Percentiles rank a stretch among this genome's conserved stretches.
These are phyloP conservation scores for Diabrotica balteata DNA, from an alignment of 2,888 invertebrate genomes.

Conservation along the genomic window DNA sequence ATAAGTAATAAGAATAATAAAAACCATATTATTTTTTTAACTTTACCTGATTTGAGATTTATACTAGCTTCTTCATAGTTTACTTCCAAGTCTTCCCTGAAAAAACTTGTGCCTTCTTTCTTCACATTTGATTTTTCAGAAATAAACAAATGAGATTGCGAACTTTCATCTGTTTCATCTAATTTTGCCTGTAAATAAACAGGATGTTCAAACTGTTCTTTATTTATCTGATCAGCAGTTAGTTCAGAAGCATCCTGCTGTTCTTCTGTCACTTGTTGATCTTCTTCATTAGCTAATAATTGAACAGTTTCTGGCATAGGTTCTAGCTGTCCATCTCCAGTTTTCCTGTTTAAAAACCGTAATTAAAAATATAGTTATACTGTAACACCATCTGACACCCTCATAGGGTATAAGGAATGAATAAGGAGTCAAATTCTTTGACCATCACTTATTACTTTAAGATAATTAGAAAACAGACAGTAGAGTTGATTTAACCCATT, in stretches of 20 bases:
- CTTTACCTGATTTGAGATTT: slow-evolving; percentile 39
- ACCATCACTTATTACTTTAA: too few species aligned
- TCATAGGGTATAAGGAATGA: too few species aligned
- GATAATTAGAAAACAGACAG: too few species aligned
- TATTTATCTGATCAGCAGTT: slow-evolving; percentile 9
- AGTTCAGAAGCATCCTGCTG: slow-evolving; percentile 8
- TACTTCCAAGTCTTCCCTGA: slow-evolving; percentile 6
- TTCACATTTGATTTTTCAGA: not conserved
- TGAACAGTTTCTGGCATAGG: slow-evolving; percentile 57
- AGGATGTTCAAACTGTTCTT: slow-evolving; percentile 13
- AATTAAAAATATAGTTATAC: not conserved
- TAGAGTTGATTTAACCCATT: too few species aligned
- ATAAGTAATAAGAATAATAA: not conserved
- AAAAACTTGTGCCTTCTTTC: not conserved
- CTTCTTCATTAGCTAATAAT: slow-evolving; percentile 49
- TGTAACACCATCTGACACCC: too few species aligned
- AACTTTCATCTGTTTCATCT: slow-evolving; percentile 19
- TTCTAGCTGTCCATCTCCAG: slow-evolving; percentile 56
- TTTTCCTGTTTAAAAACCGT: slow-evolving; percentile 49
- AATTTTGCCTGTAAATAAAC: slow-evolving; percentile 14
- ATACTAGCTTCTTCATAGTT: slow-evolving; percentile 24
- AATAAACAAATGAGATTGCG: slow-evolving; percentile 7
- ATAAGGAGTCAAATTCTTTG: too few species aligned
- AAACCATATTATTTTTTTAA: not conserved
- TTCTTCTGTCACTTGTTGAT: slow-evolving; percentile 14